phyloP scores from a whole-genome alignment of 1,140 invertebrate genomes.

The Stegodyphus mimosarum region DNA sequence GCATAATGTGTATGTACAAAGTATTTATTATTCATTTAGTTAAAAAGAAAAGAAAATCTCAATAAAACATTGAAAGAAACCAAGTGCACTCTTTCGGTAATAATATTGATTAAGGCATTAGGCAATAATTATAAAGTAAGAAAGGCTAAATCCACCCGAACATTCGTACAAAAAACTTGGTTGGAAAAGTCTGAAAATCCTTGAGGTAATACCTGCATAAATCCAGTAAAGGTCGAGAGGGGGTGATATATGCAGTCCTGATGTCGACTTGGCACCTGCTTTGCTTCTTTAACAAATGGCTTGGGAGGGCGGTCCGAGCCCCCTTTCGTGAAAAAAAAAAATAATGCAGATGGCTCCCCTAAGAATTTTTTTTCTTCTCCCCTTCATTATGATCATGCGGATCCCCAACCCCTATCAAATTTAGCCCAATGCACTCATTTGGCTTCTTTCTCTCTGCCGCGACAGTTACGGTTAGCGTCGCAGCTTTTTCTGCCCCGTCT shows the following conservation, averaged over 20 bases:
- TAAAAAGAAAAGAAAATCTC: not conserved
- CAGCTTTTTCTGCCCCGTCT: constrained; percentile 31
- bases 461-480: constrained; percentile 18
- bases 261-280: constrained; percentile 29
- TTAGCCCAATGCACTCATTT: constrained; percentile 41
- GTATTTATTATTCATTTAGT: too few species aligned
- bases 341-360: constrained; percentile 5
- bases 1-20: too few species aligned
- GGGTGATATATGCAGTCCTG: constrained; percentile 29
- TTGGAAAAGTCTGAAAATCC: not conserved
- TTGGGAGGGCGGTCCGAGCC: not conserved
- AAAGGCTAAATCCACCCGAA: not conserved
- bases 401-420: constrained; percentile 27
- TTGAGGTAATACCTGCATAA: constrained; percentile 6
- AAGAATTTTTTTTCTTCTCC: constrained; percentile 1
- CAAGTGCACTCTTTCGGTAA: not conserved
- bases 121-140: not conserved
- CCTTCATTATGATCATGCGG: constrained; percentile 30
- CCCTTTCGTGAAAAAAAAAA: not conserved
- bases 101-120: not conserved
- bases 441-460: constrained; percentile 19
- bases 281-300: constrained; percentile 28
- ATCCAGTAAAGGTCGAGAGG: not conserved
- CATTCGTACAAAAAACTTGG: not conserved
- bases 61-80: not conserved